These are phyloP conservation scores for Fukomys damarensis DNA, from an alignment of 2,113 vertebrate species.

Conservation along the genomic window DNA sequence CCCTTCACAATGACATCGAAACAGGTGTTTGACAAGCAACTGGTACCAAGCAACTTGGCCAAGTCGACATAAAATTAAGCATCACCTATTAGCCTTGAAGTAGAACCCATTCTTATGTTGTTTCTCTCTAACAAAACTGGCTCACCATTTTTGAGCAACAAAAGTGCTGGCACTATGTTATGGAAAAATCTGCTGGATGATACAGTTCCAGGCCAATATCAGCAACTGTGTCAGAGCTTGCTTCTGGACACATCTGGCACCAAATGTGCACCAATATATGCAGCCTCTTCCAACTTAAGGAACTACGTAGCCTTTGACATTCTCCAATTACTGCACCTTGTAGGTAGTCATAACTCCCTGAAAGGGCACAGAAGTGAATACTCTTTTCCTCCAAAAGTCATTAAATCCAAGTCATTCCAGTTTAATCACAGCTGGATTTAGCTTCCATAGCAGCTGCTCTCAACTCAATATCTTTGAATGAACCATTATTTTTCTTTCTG, in stretches of 20 bases:
- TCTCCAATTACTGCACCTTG: neutral
- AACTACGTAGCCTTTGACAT: neutral
- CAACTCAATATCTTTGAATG: neutral
- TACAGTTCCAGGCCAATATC: neutral
- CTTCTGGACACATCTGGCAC: neutral
- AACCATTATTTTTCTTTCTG: neutral
- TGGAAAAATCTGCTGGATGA: neutral
- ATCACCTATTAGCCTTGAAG: neutral
- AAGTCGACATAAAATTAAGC: neutral
- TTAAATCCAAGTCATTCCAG: neutral
- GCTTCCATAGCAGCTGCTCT: neutral
- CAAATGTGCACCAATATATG: neutral
- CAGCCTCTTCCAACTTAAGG: neutral
- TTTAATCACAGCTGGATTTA: neutral
- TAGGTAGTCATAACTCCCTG: neutral
- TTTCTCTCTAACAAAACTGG: neutral
- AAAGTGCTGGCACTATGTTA: neutral
- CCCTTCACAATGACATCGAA: neutral
- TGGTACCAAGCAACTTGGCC: neutral
- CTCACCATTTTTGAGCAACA: neutral
- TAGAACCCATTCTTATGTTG: neutral
- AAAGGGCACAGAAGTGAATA: neutral
- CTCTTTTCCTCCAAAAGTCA: neutral
- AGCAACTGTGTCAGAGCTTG: neutral
- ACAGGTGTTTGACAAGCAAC: neutral